phyloP scores from a whole-genome alignment of 2,113 vertebrate species.

The Marcusenius ussheri region DNA sequence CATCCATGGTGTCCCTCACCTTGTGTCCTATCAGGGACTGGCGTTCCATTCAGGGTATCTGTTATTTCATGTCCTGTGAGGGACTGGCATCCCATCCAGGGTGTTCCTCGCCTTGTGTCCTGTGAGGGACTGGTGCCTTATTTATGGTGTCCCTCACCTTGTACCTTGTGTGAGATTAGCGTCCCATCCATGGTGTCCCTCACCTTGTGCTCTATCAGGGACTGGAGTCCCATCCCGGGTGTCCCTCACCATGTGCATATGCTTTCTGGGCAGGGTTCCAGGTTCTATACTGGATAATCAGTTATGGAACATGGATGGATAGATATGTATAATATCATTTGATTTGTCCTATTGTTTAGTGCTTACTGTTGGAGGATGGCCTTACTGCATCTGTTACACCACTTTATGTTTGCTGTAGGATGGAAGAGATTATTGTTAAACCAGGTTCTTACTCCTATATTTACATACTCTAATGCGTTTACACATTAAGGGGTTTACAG shows the following conservation, averaged over 20 bases:
- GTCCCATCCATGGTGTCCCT: too few relatives aligned
- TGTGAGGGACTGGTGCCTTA: too few relatives aligned
- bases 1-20: too few relatives aligned
- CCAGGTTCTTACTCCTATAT: not conserved
- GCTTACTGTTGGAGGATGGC: not conserved
- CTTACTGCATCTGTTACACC: not conserved
- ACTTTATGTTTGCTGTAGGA: not conserved
- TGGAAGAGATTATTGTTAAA: not conserved
- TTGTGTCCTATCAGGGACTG: too few relatives aligned
- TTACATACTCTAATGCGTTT: not conserved
- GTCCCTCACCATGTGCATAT: not conserved
- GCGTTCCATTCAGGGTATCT: too few relatives aligned
- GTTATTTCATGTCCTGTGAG: too few relatives aligned
- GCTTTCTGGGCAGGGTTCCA: not conserved
- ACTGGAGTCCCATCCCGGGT: not conserved
- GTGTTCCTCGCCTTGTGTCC: too few relatives aligned
- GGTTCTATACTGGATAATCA: not conserved
- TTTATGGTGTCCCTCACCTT: too few relatives aligned
- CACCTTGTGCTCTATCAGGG: too few relatives aligned
- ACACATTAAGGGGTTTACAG: slow-evolving; percentile 9
- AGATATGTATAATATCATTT: not conserved
- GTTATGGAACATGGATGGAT: not conserved
- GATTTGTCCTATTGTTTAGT: not conserved
- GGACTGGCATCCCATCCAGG: too few relatives aligned
- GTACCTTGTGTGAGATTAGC: too few relatives aligned